These are phyloP conservation scores for Cryptocephalus primarius DNA, from an alignment of 2,888 invertebrate genomes.

Conservation along the genomic window DNA sequence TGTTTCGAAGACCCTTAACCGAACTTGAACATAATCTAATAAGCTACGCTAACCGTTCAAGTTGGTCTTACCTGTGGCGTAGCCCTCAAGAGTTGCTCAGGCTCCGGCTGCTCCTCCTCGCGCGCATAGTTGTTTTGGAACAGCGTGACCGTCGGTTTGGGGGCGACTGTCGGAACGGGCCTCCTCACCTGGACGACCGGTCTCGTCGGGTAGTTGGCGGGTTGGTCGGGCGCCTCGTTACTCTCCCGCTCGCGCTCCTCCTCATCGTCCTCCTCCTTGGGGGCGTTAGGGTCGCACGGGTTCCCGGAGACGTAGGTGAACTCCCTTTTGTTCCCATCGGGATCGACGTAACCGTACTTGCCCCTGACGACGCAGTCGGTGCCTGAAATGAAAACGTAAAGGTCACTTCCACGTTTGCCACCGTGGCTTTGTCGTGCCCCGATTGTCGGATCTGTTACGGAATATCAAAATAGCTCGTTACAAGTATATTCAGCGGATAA, in stretches of 20 bases:
- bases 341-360: slow-evolving; percentile 79
- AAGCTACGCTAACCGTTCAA: too few relatives aligned
- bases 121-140: slow-evolving; percentile 64
- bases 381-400: slow-evolving; percentile 24
- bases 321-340: slow-evolving; percentile 75
- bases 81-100: slow-evolving; percentile 37
- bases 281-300: slow-evolving; percentile 77
- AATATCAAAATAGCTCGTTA: too few relatives aligned
- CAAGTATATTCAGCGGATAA: too few relatives aligned
- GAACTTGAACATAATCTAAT: too few relatives aligned
- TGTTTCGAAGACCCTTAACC: too few relatives aligned
- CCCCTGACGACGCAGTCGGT: slow-evolving; percentile 79
- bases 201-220: slow-evolving; percentile 52
- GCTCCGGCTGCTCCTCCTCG: slow-evolving; percentile 48
- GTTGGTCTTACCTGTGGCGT: slow-evolving; percentile 27
- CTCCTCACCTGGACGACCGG: slow-evolving; percentile 34
- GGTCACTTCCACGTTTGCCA: too few relatives aligned
- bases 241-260: slow-evolving; percentile 38
- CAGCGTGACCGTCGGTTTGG: slow-evolving; percentile 48
- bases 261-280: slow-evolving; percentile 49
- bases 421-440: too few relatives aligned
- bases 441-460: too few relatives aligned
- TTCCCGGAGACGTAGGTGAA: slow-evolving; percentile 81
- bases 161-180: slow-evolving; percentile 33
- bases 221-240: slow-evolving; percentile 49